A percentile compares a stretch with the other conserved stretches of the same genome.
Conservation (phyloP, 2,113 vertebrate species). For the Gobius niger region DNA sequence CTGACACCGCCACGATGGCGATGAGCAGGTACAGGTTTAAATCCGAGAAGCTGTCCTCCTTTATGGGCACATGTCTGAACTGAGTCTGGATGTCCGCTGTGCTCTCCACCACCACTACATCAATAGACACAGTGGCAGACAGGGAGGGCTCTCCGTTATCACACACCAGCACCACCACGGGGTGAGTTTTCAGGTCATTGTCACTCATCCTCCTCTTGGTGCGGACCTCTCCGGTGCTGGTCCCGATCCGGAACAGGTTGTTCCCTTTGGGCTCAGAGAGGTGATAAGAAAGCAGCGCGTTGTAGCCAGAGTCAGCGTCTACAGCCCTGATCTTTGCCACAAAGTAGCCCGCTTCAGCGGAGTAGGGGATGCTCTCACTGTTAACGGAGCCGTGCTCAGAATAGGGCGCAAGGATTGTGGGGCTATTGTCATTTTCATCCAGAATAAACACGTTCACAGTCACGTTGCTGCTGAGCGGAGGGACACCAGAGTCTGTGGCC, state of each 20-base stretch:
- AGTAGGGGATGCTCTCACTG: constrained; percentile 76
- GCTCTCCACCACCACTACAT: constrained; percentile 78
- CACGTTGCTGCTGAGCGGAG: constrained; percentile 29
- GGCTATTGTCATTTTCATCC: constrained; percentile 81
- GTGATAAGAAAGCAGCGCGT: constrained; percentile 66
- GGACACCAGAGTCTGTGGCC: constrained; percentile 31
- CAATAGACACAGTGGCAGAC: constrained; percentile 79
- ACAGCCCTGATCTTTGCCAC: constrained; percentile 66
- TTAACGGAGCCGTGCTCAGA: constrained; percentile 68
- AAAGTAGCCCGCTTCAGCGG: constrained; percentile 78
- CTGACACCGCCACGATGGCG: constrained; percentile 76
- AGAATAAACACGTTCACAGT: constrained; percentile 34
- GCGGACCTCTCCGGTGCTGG: constrained; percentile 65
- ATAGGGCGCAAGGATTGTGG: constrained; percentile 66
- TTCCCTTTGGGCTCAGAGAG: constrained; percentile 57
- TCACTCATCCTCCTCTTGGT: constrained; percentile 73
- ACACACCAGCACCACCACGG: constrained; percentile 76
- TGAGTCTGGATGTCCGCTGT: constrained; percentile 74
- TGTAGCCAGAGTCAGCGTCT: constrained; percentile 68
- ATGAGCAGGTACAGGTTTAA: constrained; percentile 79
- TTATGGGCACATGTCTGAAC: constrained; percentile 73
- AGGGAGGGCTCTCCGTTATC: constrained; percentile 80
- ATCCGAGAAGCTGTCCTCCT: constrained; percentile 63
- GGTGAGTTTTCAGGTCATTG: constrained; percentile 79
- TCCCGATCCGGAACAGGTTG: constrained; percentile 64